Base-by-base conservation (phyloP, 2,113 vertebrate genomes). In the Eulemur macaco region DNA sequence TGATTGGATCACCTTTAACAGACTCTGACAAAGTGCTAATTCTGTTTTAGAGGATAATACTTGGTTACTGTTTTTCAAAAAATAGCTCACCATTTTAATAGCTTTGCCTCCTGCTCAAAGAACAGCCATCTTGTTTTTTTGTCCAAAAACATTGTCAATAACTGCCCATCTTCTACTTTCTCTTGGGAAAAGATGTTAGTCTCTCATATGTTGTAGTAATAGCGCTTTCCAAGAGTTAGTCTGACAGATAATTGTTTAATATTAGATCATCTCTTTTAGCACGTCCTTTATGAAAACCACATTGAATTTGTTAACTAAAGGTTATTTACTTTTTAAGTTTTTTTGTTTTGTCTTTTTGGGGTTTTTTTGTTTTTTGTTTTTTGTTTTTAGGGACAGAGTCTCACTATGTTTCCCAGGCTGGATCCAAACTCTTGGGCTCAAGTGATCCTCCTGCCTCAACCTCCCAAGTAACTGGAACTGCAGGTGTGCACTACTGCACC, bases 151-250 rank as follows among this genome's bases (percentile, higher is more conserved):
- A 73, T 37, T 21, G 37, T 89, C 74, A 83, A 9, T 74, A 80
- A 86, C 64, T 76, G 4, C 69, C 34, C 34, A 96, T 8, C 56
- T 83, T 17, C 21, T 42, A 27, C 84, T 80, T 94, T 93, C 71
- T 86, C 73, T 87, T 52, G 12, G 47, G 45, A 84, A 71, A 78
- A 84, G 6, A 52, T 50, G 34, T 42, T 69, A 56, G 52, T 95
- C 90, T 92, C 92, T 92, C 60, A 85, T 4, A 85, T 50, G 34
- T 94, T 85, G 63, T 69, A 81, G 56, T 86, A 83, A 20, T 27
- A 73, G 54, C 66, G 34, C 47, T 45, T 58, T n/a, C 15, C 73
- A 78, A 14, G 77, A 42, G 54, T 21, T 42, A 66, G 77, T 25
- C 63, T 76, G 85, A 86, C 23, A 69, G n/a, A 42, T 60, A 58